Percentiles rank a stretch among this genome's conserved stretches.
Conservation (phyloP, 1,140 invertebrate genomes). For the Mercenaria mercenaria region DNA sequence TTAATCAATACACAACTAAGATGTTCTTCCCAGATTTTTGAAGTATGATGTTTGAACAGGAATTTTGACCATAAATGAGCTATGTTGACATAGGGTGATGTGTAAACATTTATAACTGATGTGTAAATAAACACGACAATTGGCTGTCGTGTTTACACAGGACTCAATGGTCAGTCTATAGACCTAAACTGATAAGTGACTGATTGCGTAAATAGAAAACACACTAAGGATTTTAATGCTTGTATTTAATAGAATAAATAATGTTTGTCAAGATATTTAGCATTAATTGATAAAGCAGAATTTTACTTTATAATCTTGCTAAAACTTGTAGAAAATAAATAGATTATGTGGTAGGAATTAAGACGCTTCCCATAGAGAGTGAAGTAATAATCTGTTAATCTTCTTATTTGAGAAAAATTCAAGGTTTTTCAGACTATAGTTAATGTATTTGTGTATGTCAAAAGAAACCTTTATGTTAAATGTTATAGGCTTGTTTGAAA, state of each 20-base stretch:
- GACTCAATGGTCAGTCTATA: constrained; percentile 19
- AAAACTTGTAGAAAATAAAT: neutral
- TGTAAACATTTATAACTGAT: neutral
- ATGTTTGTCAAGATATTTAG: constrained; percentile 28
- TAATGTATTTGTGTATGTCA: too few relatives aligned
- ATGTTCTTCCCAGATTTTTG: constrained; percentile 9
- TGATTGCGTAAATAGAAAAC: constrained; percentile 10
- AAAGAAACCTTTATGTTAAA: too few relatives aligned
- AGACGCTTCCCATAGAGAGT: too few relatives aligned
- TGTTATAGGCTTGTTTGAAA: too few relatives aligned
- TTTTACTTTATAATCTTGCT: neutral
- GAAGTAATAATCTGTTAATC: too few relatives aligned
- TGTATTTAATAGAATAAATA: neutral
- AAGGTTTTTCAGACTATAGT: too few relatives aligned
- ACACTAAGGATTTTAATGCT: neutral
- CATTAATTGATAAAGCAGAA: neutral
- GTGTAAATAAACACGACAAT: constrained; percentile 14
- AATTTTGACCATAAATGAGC: constrained; percentile 1
- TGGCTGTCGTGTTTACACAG: neutral
- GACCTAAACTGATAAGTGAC: constrained; percentile 24
- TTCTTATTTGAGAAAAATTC: too few relatives aligned
- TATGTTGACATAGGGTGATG: neutral
- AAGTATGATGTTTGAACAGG: constrained; percentile 21
- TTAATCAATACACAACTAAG: neutral
- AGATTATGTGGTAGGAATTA: neutral